A percentile compares a stretch with the other conserved stretches of the same genome.
phyloP scores from a whole-genome alignment of 2,888 invertebrate species.

The Sthenelais limicola region DNA sequence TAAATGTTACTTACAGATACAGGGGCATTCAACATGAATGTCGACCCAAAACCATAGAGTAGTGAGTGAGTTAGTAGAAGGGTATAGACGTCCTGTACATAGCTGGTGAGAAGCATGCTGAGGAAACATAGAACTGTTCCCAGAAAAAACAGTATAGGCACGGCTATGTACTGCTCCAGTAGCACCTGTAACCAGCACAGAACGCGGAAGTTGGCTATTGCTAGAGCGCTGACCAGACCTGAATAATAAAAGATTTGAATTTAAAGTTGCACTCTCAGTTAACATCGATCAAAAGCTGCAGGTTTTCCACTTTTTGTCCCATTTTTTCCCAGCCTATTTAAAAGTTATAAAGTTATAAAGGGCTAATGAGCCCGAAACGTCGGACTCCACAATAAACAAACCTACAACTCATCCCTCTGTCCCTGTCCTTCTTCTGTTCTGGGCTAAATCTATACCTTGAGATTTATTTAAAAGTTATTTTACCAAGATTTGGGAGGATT shows the following conservation, averaged over 20 bases:
- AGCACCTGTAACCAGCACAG: slow-evolving; percentile 29
- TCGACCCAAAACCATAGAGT: slow-evolving; percentile 31
- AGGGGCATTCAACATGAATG: slow-evolving; percentile 30
- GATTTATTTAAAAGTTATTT: no score
- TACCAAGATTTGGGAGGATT: no score
- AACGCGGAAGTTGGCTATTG: slow-evolving; percentile 29
- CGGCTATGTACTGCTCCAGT: slow-evolving; percentile 1
- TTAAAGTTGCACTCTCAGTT: no score
- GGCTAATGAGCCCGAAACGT: no score
- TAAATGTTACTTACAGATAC: slow-evolving; percentile 4
- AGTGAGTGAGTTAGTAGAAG: slow-evolving; percentile 18
- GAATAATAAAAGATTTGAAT: neutral
- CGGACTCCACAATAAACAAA: no score
- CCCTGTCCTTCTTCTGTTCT: no score
- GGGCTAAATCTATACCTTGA: no score
- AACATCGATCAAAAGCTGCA: no score
- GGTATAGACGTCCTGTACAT: neutral
- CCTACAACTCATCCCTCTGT: no score
- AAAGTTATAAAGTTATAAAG: no score
- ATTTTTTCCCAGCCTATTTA: no score
- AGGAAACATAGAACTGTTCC: slow-evolving; percentile 15
- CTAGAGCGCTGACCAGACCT: slow-evolving; percentile 27
- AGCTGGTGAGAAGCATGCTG: slow-evolving; percentile 26
- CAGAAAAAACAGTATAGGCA: neutral
- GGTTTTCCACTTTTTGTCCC: no score